Conservation (phyloP, 2,797 vertebrate genomes). For the Spinibarbus caldwelli region DNA sequence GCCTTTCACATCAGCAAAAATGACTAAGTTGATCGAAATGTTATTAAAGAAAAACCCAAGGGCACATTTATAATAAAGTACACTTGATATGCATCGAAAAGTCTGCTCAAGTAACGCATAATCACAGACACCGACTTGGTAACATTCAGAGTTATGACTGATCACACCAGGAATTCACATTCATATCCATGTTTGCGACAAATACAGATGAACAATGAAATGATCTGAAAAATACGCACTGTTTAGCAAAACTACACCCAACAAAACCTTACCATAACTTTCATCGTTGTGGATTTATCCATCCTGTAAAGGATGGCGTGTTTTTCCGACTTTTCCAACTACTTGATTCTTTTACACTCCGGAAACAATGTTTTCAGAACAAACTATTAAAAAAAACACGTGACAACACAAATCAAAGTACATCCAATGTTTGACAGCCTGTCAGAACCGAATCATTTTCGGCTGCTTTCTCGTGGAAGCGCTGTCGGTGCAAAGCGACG, state of each 20-base stretch:
- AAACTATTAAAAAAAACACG: neutral
- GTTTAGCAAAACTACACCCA: no score
- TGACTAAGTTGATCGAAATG: neutral
- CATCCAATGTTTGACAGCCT: constrained; percentile 28
- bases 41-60: neutral
- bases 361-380: no score
- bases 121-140: neutral
- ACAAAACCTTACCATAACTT: constrained; percentile 13
- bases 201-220: neutral
- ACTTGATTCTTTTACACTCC: no score
- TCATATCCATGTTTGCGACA: constrained; percentile 1
- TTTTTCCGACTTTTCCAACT: constrained; percentile 20
- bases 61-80: neutral
- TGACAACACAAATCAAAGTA: neutral
- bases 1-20: neutral
- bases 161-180: neutral
- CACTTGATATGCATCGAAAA: neutral
- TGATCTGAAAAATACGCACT: neutral
- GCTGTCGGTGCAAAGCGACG: neutral
- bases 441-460: constrained; percentile 33
- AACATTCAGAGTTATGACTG: neutral
- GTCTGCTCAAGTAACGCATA: neutral
- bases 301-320: constrained; percentile 36
- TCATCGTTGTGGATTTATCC: constrained; percentile 32
- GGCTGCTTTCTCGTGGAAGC: neutral